Evolutionary conservation across 1,140 invertebrate genomes (phyloP), one percentile per base, ranked within the genome.

Genomic region (Rhynchophorus ferrugineus): DNA sequence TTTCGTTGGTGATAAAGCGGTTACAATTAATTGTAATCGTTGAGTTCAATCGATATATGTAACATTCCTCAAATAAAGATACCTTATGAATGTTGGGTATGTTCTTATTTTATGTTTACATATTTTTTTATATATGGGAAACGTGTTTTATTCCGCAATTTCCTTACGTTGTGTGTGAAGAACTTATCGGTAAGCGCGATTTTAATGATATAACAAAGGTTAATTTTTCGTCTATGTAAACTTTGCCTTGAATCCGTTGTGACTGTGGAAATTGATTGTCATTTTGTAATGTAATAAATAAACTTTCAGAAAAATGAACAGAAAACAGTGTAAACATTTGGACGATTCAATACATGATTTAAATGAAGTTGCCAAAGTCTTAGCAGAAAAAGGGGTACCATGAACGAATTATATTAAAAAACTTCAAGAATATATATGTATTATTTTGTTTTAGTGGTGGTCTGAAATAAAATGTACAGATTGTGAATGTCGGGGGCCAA

Each of bases 401-500:
- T 14, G n/a, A 22, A 13, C 11, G 16, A 3, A 13, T 3, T 3
- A 5, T 36, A 13, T 11, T 5, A 13, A 13, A 3, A 13, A 3
- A 36, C 16, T 3, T 36, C 3, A 3, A 3, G 34, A 11, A 3
- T 14, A 13, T 36, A 3, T 36, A 3, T 36, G 34, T 36, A 5
- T 11, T 3, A 11, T 3, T 0, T 2, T 16, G 9, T 8, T n/a
- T 35, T 46, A 29, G 16, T 39, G 6, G 20, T 44, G 42, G 36
- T 37, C 44, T 43, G 44, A 46, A 13, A 41, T 47, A 36, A 19
- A 20, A 55, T 85, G 83, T 71, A 69, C 77, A 34, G 76, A 79
- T 56, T 87, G 85, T 69, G 72, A 73, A 7, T 75, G 72, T 29
- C 64, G 69, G 16, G 86, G 84, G 1, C 82, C 82, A 8, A 86